Evolutionary conservation across 1,140 invertebrate species (phyloP), one percentile per base, ranked within the genome.

Genomic region (Trissolcus basalis): DNA sequence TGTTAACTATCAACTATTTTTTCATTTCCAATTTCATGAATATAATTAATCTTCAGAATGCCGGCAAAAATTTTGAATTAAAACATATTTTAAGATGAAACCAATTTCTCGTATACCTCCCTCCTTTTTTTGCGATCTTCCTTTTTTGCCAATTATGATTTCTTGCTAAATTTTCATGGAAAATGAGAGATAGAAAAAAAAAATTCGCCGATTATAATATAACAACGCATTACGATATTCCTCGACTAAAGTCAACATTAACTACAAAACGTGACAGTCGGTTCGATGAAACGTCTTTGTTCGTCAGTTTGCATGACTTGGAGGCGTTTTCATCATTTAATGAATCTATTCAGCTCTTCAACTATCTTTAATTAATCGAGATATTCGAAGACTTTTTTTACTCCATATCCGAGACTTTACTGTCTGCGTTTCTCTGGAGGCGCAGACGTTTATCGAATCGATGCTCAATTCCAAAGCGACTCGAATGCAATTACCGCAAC

Each of bases 361-460:
- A 63, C 55, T 71, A 68, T 72, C 69, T 64, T 77, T 73, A 78
- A 78, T 78, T 78, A 78, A 72, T 73, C 54, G 61, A 72, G 64
- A 77, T 73, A 65, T 73, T 78, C 60, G 39, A 78, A 64, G 53
- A 71, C 41, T 67, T 77, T 61, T 77, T 77, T 67, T 61, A 77
- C 56, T 65, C 41, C 47, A 61, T 70, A 61, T 58, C 56, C 48
- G 68, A 48, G 47, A 44, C 68, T 68, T 63, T 72, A 48, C 44
- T 50, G 63, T 72, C 75, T 63, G 44, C 53, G 53, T 72, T 64
- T 63, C 48, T 69, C 60, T 19, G 9, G 19, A 61, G 54, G 58
- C 53, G 51, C 43, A 65, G 58, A 65, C 75, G 51, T 69, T 73
- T 73, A 65, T 73, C 64, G 69, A 61, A 78, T 78, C 64, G 70